Evolutionary conservation across 2,888 invertebrate species (phyloP), one percentile per base, ranked within the genome.

Genomic region (Encarsia formosa): DNA sequence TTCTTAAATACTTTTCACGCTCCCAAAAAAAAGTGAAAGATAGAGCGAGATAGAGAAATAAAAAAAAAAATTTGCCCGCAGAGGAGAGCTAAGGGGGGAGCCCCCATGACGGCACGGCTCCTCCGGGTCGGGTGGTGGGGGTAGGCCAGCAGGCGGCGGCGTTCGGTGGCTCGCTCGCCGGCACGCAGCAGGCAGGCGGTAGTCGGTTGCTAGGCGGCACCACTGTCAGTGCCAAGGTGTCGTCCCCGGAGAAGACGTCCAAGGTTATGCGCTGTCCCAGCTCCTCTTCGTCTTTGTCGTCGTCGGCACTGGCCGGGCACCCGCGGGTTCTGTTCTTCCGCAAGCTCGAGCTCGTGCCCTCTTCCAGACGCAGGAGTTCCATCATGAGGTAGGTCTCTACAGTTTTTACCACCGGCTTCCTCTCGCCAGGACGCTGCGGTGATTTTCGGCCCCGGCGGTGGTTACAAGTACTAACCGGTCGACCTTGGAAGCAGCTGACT

Each of bases 141-240:
- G n/a, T n/a, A n/a, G n/a, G n/a, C n/a, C n/a, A n/a, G n/a, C n/a
- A n/a, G n/a, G n/a, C n/a, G n/a, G n/a, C n/a, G n/a, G n/a, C n/a
- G n/a, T 15, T 38, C 38, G 6, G 46, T 26, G 37, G 31, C 18
- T 19, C 37, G 49, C 11, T 23, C 13, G 39, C 19, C 4, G 11
- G 29, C 13, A 11, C 34, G 20, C 46, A 54, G 52, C 54, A 52
- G 56, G 52, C 50, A 56, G 62, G 56, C 59, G 62, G 59, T 61
- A 52, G 56, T 66, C 66, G 69, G 70, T 70, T 70, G 70, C 70
- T 70, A 70, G 69, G 70, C 70, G 66, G 65, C 67, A 64, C 68
- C 70, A 69, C 66, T 70, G 70, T 69, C 70, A 70, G 70, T 70
- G 70, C 70, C 70, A 70, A 70, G 69, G 70, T 65, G 64, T 65